These are phyloP conservation scores for Lipotes vexillifer DNA, from an alignment of 2,113 vertebrate genomes.

Conservation along the genomic window DNA sequence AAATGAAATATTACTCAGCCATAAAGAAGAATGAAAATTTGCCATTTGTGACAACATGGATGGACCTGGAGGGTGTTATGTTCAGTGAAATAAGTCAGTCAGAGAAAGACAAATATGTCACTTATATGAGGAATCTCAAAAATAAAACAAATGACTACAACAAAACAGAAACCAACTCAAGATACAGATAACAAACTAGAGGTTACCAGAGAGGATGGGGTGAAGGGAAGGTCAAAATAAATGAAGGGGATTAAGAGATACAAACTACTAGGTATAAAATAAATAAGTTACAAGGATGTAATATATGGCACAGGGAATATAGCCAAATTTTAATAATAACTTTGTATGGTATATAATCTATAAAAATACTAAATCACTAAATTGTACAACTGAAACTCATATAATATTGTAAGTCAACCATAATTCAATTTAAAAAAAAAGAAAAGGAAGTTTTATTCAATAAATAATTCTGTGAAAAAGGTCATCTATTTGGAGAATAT, in stretches of 20 bases:
- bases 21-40: background rate
- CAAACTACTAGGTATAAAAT: background rate
- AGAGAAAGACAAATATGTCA: background rate
- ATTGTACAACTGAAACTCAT: background rate
- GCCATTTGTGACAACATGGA: background rate
- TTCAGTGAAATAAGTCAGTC: background rate
- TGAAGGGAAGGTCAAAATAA: background rate
- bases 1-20: background rate
- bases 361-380: background rate
- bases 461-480: constrained; percentile 2
- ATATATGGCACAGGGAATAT: background rate
- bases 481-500: background rate
- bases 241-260: background rate
- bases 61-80: background rate
- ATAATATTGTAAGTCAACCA: background rate
- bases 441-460: background rate
- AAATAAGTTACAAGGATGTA: background rate
- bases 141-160: background rate
- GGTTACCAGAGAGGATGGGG: background rate
- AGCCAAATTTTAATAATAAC: background rate
- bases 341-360: background rate
- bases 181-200: background rate
- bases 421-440: background rate
- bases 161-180: background rate
- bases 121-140: background rate